Base-by-base conservation (phyloP, 2,113 vertebrate genomes). In the Uropsilus gracilis region DNA sequence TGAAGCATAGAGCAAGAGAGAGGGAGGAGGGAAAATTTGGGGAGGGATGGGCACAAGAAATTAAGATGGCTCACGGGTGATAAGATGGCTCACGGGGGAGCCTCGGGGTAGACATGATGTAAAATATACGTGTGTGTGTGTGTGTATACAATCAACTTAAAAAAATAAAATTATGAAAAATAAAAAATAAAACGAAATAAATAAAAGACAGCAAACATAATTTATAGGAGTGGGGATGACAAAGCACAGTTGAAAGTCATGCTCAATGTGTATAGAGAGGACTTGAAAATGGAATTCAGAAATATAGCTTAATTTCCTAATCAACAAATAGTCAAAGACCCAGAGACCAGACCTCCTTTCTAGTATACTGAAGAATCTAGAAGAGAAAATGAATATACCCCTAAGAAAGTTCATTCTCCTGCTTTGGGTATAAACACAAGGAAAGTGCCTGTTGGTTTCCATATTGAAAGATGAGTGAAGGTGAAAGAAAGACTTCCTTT, bases 161-260 rank as follows among this genome's bases (percentile, higher is more conserved):
- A n/a, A n/a, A n/a, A n/a, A n/a, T n/a, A n/a, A n/a, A n/a, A n/a
- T n/a, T n/a, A n/a, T n/a, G n/a, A n/a, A n/a, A n/a, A n/a, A n/a
- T n/a, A n/a, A n/a, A n/a, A n/a, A n/a, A n/a, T n/a, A n/a, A n/a
- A n/a, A n/a, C n/a, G n/a, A n/a, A n/a, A n/a, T n/a, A n/a, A n/a
- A n/a, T n/a, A n/a, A n/a, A n/a, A 88, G 24, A 78, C 59, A 92
- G 55, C 75, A 78, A 95, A 90, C 20, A 95, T n/a, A 50, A 84
- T 91, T 84, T 89, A 86, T 22, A 82, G 3, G 11, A 78, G 28
- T 48, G 17, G n/a, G 94, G 90, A 92, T 69, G 66, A 46, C 17
- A 77, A 84, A 73, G 84, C 1, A 2, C 66, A 93, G n/a, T 34
- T 91, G 59, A 50, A 85, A 77, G 42, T 93, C 24, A 91, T 2